A percentile compares a stretch with the other conserved stretches of the same genome.
These are phyloP conservation scores for Galerucella pusilla DNA, from an alignment of 2,888 invertebrate species.

Conservation along the genomic window DNA sequence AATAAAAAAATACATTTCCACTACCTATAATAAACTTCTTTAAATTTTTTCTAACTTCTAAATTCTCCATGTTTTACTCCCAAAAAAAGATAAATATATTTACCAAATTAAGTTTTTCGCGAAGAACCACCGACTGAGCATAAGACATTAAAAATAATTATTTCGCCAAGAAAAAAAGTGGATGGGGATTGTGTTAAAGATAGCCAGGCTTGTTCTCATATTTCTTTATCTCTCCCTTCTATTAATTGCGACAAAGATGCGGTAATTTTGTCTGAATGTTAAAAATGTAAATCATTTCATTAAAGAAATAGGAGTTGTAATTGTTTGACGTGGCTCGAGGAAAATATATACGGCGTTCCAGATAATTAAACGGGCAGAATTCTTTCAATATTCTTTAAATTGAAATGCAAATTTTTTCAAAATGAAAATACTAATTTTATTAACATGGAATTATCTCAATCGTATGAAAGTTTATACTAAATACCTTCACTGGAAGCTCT, in stretches of 20 bases:
- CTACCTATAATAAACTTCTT: too few species aligned
- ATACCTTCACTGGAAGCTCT: too few species aligned
- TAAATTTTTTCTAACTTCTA: too few species aligned
- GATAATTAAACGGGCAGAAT: neutral
- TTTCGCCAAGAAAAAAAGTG: neutral
- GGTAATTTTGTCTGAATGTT: slow-evolving; percentile 37
- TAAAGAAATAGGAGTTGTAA: slow-evolving; percentile 34
- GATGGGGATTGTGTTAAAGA: neutral
- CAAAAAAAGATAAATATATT: too few species aligned
- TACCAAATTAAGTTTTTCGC: too few species aligned
- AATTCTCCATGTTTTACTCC: too few species aligned
- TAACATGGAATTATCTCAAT: neutral
- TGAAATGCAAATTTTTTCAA: neutral
- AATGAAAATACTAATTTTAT: neutral
- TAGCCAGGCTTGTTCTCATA: slow-evolving; percentile 18
- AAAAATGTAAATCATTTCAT: slow-evolving; percentile 42
- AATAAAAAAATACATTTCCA: too few species aligned
- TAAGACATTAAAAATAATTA: neutral
- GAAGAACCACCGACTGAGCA: neutral
- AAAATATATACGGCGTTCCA: slow-evolving; percentile 24
- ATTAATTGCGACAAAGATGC: slow-evolving; percentile 40
- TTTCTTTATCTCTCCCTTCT: slow-evolving; percentile 30
- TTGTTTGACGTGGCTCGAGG: slow-evolving; percentile 30
- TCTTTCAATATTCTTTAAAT: neutral
- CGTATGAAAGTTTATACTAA: too few species aligned